phyloP scores from a whole-genome alignment of 2,113 vertebrate species.

The Chionis minor region DNA sequence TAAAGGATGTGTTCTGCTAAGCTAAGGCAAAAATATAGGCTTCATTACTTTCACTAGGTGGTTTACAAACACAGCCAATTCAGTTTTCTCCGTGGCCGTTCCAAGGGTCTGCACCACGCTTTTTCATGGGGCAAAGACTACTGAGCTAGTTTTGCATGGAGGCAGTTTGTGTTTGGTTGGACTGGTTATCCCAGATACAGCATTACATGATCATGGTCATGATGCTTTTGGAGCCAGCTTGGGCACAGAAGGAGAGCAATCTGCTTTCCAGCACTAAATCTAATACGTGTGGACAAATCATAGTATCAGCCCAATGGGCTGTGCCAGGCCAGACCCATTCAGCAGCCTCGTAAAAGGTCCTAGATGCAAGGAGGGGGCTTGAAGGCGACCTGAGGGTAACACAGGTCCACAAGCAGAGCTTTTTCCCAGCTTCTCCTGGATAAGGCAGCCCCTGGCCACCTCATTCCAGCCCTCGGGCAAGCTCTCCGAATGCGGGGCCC shows the following conservation, averaged over 20 bases:
- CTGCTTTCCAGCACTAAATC: not conserved
- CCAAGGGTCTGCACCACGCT: not conserved
- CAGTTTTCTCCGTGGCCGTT: not conserved
- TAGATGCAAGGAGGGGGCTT: not conserved
- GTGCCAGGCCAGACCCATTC: not conserved
- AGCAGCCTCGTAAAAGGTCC: not conserved
- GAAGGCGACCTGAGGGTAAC: not conserved
- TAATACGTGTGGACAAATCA: not conserved
- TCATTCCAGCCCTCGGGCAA: not conserved
- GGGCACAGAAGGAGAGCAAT: not conserved
- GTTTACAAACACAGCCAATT: not conserved
- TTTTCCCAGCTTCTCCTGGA: not conserved
- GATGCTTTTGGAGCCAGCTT: not conserved
- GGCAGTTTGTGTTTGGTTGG: not conserved
- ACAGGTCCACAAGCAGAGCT: not conserved
- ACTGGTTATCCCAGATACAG: not conserved
- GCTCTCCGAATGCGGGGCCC: no score
- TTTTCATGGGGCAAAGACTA: not conserved
- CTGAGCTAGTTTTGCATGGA: not conserved
- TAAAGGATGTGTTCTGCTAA: conserved; percentile 16
- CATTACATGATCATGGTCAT: not conserved
- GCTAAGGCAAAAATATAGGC: not conserved
- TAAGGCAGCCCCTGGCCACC: not conserved
- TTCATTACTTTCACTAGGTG: not conserved
- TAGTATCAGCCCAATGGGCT: not conserved